These are phyloP conservation scores for Perdita meconis DNA, from an alignment of 2,888 invertebrate species.

Conservation along the genomic window DNA sequence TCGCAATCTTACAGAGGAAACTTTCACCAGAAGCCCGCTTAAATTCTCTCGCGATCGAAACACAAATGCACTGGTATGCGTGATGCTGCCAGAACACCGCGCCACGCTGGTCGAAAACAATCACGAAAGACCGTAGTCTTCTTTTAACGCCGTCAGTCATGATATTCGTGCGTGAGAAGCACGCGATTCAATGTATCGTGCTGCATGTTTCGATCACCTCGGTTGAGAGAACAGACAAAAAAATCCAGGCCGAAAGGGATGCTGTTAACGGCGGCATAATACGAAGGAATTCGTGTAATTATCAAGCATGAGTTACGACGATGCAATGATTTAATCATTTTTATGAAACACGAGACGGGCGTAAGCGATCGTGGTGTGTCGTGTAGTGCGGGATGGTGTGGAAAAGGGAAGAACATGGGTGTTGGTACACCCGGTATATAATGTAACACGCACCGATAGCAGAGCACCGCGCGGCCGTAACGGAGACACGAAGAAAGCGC, in stretches of 20 bases:
- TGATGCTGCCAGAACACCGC: constrained; percentile 42
- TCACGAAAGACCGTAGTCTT: constrained; percentile 41
- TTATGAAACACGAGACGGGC: constrained; percentile 59
- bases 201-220: too few species aligned
- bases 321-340: constrained; percentile 28
- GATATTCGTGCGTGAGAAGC: background rate
- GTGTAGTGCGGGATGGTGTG: constrained; percentile 3
- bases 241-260: constrained; percentile 13
- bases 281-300: too few species aligned
- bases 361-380: constrained; percentile 50
- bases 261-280: constrained; percentile 67
- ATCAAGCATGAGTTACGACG: constrained; percentile 37
- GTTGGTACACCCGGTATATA: constrained; percentile 55
- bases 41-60: constrained; percentile 60
- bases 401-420: constrained; percentile 12
- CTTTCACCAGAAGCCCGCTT: constrained; percentile 37
- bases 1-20: background rate
- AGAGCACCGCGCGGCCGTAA: constrained; percentile 62
- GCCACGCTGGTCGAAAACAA: constrained; percentile 44
- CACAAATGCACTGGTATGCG: constrained; percentile 42
- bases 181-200: background rate
- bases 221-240: background rate
- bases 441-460: constrained; percentile 59
- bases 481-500: constrained; percentile 71
- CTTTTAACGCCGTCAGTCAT: too few species aligned